phyloP scores from a whole-genome alignment of 2,113 vertebrate genomes.

The Amazona guildingii region DNA sequence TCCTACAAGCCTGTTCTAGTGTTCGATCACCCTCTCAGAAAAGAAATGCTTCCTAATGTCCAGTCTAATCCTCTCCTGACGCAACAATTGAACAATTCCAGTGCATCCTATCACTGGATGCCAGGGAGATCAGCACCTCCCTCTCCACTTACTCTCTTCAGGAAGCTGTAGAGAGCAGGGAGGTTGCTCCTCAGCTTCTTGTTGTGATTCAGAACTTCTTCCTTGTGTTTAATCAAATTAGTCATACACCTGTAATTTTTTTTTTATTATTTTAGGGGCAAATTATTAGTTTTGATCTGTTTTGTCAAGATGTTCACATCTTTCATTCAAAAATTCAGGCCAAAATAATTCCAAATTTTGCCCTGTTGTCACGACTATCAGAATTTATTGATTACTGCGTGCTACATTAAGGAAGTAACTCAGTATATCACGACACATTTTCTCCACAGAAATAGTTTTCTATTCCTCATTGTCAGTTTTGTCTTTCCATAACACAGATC shows the following conservation, averaged over 20 bases:
- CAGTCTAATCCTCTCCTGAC: not conserved
- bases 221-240: not conserved
- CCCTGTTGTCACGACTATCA: not conserved
- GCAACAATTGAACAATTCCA: not conserved
- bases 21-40: not conserved
- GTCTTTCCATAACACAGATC: not conserved
- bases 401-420: not conserved
- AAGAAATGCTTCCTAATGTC: not conserved
- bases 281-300: not conserved
- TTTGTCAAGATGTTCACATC: not conserved
- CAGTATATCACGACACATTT: not conserved
- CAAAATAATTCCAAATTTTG: not conserved
- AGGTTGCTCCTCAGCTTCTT: not conserved
- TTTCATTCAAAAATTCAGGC: not conserved
- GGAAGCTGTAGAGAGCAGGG: not conserved
- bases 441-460: not conserved
- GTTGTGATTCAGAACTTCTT: not conserved
- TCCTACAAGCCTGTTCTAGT: not conserved
- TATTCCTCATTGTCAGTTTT: not conserved
- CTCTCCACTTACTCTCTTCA: not conserved
- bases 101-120: rapidly evolving
- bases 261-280: not conserved
- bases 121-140: not conserved
- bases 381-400: not conserved
- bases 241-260: not conserved